phyloP scores from a whole-genome alignment of 2,113 vertebrate genomes.

The Damaliscus lunatus region DNA sequence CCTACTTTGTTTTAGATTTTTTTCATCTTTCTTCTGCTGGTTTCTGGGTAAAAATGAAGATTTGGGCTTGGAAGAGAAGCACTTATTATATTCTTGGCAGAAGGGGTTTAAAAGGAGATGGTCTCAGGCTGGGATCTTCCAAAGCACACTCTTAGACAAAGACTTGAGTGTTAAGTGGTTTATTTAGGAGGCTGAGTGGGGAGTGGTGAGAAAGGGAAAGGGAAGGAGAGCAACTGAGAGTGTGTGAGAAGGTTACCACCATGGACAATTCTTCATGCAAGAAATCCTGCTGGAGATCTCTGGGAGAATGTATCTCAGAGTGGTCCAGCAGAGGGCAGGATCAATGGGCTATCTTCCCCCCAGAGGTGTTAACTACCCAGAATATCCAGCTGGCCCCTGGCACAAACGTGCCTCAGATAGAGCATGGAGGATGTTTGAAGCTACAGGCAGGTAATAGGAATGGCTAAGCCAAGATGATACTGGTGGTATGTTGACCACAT shows the following conservation, averaged over 20 bases:
- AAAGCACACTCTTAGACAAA: background rate
- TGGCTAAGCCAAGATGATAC: background rate
- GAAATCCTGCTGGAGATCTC: background rate
- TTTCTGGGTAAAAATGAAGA: background rate
- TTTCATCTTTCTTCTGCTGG: background rate
- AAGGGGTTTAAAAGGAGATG: background rate
- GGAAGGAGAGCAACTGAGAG: background rate
- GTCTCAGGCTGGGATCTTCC: background rate
- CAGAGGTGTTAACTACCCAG: background rate
- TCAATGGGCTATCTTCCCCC: too few relatives aligned
- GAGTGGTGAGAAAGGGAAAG: background rate
- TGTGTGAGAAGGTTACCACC: too few relatives aligned
- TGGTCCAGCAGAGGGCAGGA: background rate
- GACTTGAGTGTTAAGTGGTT: background rate
- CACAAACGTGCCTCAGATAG: background rate
- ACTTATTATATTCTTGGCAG: background rate
- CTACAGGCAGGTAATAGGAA: background rate
- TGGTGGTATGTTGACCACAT: fast-evolving
- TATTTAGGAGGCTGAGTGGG: background rate
- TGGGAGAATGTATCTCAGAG: background rate
- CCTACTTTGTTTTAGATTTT: background rate
- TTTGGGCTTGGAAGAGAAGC: background rate
- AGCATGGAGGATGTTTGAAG: too few relatives aligned
- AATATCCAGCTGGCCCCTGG: background rate
- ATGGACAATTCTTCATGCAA: background rate